Conservation (phyloP, 2,888 invertebrate genomes). For the Patella pellucida region DNA sequence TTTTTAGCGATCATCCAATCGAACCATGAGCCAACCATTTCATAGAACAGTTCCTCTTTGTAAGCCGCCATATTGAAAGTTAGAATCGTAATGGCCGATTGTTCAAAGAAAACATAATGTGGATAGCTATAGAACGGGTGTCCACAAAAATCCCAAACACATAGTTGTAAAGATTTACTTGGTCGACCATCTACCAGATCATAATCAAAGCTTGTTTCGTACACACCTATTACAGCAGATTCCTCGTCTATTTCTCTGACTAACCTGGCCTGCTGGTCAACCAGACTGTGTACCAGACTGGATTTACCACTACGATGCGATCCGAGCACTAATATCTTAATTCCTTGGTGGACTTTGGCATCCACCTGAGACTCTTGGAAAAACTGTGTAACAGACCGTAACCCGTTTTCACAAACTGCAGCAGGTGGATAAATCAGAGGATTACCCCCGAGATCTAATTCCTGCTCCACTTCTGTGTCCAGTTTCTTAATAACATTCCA, state of each 20-base stretch:
- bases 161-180: slow-evolving; percentile 48
- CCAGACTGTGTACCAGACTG: slow-evolving; percentile 62
- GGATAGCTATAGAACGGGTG: slow-evolving; percentile 61
- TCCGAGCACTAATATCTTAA: slow-evolving; percentile 59
- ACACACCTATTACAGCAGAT: slow-evolving; percentile 60
- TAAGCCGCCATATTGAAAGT: slow-evolving; percentile 67
- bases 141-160: slow-evolving; percentile 68
- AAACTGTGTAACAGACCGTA: slow-evolving; percentile 63
- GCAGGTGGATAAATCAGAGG: slow-evolving; percentile 63
- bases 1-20: slow-evolving; percentile 67
- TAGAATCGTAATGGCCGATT: slow-evolving; percentile 60
- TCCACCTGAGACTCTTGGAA: slow-evolving; percentile 64
- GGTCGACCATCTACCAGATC: slow-evolving; percentile 33
- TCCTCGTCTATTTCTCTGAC: slow-evolving; percentile 56
- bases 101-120: slow-evolving; percentile 63
- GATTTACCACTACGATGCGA: slow-evolving; percentile 58
- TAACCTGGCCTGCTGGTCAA: slow-evolving; percentile 66
- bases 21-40: slow-evolving; percentile 65
- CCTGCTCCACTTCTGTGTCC: slow-evolving; percentile 53
- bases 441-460: slow-evolving; percentile 59
- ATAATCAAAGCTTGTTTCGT: slow-evolving; percentile 56
- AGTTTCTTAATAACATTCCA: slow-evolving; percentile 62
- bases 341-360: slow-evolving; percentile 57
- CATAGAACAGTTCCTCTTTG: slow-evolving; percentile 52
- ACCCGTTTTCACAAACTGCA: slow-evolving; percentile 64